Percentiles rank a stretch among this genome's conserved stretches.
Conservation (phyloP, 2,888 invertebrate species). For the Muschampia plurimacula region DNA sequence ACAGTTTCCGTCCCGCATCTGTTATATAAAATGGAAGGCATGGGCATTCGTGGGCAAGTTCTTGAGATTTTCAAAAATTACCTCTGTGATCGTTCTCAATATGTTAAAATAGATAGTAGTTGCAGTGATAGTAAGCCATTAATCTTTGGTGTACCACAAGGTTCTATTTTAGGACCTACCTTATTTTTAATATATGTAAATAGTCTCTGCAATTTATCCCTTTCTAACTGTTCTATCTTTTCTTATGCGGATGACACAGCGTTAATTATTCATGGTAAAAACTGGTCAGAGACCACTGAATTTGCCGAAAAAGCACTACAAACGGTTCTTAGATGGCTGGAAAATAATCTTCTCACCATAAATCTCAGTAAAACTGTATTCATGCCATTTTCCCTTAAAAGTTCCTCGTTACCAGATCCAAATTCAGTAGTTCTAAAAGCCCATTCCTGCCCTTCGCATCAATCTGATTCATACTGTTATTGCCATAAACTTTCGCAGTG, state of each 20-base stretch:
- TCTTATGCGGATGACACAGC: slow-evolving; percentile 18
- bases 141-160: slow-evolving; percentile 18
- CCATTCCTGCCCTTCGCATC: background rate
- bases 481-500: background rate
- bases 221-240: background rate
- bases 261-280: slow-evolving; percentile 2
- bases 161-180: slow-evolving; percentile 9
- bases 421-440: background rate
- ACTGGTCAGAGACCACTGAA: slow-evolving; percentile 12
- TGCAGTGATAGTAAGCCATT: slow-evolving; percentile 7
- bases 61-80: background rate
- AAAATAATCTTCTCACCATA: slow-evolving; percentile 7
- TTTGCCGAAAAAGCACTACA: background rate
- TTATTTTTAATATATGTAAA: slow-evolving; percentile 18
- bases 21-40: background rate
- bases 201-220: slow-evolving; percentile 4
- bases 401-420: too few species aligned
- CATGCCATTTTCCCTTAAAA: too few species aligned
- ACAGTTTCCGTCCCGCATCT: slow-evolving; percentile 32
- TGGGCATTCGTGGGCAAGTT: slow-evolving; percentile 2
- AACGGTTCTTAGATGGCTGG: background rate
- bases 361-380: too few species aligned
- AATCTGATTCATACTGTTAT: background rate
- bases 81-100: slow-evolving; percentile 3
- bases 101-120: slow-evolving; percentile 10